Evolutionary conservation across 2,797 vertebrate species (phyloP), one percentile per base, ranked within the genome.

Genomic region (Sphaeramia orbicularis): DNA sequence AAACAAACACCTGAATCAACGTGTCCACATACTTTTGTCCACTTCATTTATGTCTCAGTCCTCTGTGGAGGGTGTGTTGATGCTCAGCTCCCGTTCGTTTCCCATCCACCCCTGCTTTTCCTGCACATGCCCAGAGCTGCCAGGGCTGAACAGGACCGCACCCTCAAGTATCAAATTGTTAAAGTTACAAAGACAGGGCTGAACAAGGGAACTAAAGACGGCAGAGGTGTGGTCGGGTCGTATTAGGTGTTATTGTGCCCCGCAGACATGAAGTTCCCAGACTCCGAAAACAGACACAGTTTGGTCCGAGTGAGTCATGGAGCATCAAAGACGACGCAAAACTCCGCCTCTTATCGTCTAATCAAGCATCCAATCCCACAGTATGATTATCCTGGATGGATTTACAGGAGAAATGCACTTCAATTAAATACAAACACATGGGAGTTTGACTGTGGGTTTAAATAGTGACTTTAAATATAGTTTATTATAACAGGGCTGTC

Each of bases 301-400:
- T n/a, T n/a, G n/a, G n/a, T 69, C 42, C 64, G 57, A 65, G 14
- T 88, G 83, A 88, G 71, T 81, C 81, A 86, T 30, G 24, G 47
- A 65, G 42, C 51, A 78, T 76, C 35, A 66, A 54, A 63, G 19
- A 7, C 10, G 12, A 54, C 49, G 58, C 42, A n/a, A 10, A 58
- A 58, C 37, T 55, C 4, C 42, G 63, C 12, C 18, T 47, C 9
- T n/a, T 8, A 9, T 18, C 18, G 16, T 27, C 15, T 21, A 21
- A 19, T 27, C 18, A 21, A 11, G 16, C n/a, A 4, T 68, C 38
- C 13, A 60, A 61, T 65, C 50, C 14, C 9, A 24, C 32, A 62
- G 50, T 35, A 3, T 16, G 1, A 62, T 58, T 45, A 65, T 41
- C 11, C 40, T 18, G 32, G 65, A 50, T 64, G 9, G 6, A 58